These are phyloP conservation scores for Lepilemur ruficaudatus DNA, from an alignment of 2,797 vertebrate genomes.

Conservation along the genomic window DNA sequence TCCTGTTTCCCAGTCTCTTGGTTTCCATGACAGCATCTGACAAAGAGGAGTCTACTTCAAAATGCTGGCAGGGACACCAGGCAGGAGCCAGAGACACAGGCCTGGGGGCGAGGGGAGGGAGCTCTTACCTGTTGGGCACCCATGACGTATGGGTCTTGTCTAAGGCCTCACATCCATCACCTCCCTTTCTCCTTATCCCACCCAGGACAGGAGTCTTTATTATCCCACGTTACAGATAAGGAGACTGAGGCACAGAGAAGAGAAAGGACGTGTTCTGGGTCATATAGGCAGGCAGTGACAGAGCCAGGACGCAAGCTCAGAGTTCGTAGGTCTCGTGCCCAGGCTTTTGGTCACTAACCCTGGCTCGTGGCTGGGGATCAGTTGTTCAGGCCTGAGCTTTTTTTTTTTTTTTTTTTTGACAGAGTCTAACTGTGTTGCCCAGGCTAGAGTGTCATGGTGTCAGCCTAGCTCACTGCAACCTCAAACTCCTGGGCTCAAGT, in stretches of 20 bases:
- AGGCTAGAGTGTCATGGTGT: too few species aligned
- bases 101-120: background rate
- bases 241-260: background rate
- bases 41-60: constrained; percentile 40
- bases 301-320: background rate
- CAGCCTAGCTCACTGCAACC: too few species aligned
- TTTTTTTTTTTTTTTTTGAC: too few species aligned
- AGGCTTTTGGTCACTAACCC: background rate
- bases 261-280: background rate
- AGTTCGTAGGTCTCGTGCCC: background rate
- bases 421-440: too few species aligned
- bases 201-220: background rate
- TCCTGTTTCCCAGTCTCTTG: constrained; percentile 33
- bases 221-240: background rate
- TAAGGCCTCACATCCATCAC: background rate
- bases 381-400: background rate
- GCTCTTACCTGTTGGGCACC: background rate
- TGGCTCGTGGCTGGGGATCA: background rate
- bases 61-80: background rate
- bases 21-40: constrained; percentile 73
- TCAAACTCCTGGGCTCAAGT: too few species aligned
- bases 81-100: background rate
- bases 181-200: background rate
- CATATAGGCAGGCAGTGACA: background rate
- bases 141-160: background rate